These are phyloP conservation scores for Cyanocitta stelleri DNA, from an alignment of 2,113 vertebrate genomes.

Conservation along the genomic window DNA sequence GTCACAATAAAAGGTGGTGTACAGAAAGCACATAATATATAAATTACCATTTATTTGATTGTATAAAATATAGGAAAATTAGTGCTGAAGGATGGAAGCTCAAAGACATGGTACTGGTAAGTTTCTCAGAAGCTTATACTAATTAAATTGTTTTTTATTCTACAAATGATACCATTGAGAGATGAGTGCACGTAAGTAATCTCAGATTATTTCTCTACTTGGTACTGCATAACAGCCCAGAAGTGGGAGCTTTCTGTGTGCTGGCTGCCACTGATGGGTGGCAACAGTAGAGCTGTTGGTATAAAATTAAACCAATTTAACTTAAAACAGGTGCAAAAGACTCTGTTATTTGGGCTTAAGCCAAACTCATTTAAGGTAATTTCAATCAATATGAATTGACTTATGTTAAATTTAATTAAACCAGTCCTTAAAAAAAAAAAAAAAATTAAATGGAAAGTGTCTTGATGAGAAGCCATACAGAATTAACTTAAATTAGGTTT, in stretches of 20 bases:
- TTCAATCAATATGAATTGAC: slow-evolving; percentile 58
- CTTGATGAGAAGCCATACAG: slow-evolving; percentile 2
- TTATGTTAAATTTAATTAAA: slow-evolving; percentile 55
- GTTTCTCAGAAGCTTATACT: neutral
- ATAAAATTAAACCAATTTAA: slow-evolving; percentile 38
- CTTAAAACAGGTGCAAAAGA: slow-evolving; percentile 55
- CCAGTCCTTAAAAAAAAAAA: neutral
- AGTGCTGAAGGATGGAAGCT: neutral
- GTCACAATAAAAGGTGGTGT: neutral
- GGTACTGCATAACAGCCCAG: neutral
- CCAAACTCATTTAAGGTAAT: slow-evolving; percentile 58
- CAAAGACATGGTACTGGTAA: neutral
- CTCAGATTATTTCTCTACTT: neutral
- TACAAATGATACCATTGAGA: neutral
- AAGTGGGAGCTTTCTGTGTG: neutral
- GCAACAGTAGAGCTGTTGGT: neutral
- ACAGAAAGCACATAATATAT: neutral
- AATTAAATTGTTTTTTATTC: neutral
- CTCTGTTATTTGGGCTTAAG: slow-evolving; percentile 23
- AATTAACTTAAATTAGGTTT: slow-evolving; percentile 40
- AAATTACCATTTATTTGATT: neutral
- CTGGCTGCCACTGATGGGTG: neutral
- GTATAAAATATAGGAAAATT: neutral
- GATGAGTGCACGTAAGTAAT: neutral
- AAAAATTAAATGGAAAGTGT: neutral